Evolutionary conservation across 2,888 invertebrate species (phyloP).

Genomic region (Maniola hyperantus): DNA sequence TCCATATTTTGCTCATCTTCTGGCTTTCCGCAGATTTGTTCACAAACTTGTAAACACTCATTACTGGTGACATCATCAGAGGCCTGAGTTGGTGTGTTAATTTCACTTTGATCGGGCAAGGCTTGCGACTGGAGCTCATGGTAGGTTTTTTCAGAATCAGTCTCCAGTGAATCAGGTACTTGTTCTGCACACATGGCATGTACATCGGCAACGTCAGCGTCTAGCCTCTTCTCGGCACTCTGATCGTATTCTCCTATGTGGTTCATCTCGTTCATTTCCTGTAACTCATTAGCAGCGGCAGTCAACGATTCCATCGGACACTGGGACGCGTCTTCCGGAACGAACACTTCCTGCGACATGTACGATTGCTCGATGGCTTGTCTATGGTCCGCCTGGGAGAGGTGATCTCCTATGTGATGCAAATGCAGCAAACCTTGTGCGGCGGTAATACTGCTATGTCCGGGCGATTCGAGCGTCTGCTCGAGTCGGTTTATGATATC

Average conservation of each 20-base stretch:
- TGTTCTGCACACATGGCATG: conserved; percentile 60
- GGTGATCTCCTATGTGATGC: conserved; percentile 68
- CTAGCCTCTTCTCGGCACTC: conserved; percentile 62
- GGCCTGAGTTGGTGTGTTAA: conserved; percentile 48
- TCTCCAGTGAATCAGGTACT: conserved; percentile 62
- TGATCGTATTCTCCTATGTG: conserved; percentile 57
- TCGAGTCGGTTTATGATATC: conserved; percentile 86
- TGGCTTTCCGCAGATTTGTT: conserved; percentile 33
- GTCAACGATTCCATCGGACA: conserved; percentile 58
- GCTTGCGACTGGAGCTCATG: conserved; percentile 50
- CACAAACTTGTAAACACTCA: conserved; percentile 38
- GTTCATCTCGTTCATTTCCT: conserved; percentile 52
- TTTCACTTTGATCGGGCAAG: conserved; percentile 58
- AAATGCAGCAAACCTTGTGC: conserved; percentile 72
- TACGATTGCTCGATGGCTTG: conserved; percentile 69
- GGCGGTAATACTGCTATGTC: conserved; percentile 70
- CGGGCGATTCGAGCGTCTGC: conserved; percentile 82
- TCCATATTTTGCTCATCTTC: conserved; percentile 32
- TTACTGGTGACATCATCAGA: conserved; percentile 39
- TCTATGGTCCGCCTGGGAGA: conserved; percentile 57
- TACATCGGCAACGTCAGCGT: conserved; percentile 49
- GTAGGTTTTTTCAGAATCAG: conserved; percentile 49
- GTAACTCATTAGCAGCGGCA: conserved; percentile 50
- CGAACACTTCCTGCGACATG: conserved; percentile 62
- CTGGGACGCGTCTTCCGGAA: conserved; percentile 51